phyloP scores from a whole-genome alignment of 1,140 invertebrate genomes.

The Ips nitidus region DNA sequence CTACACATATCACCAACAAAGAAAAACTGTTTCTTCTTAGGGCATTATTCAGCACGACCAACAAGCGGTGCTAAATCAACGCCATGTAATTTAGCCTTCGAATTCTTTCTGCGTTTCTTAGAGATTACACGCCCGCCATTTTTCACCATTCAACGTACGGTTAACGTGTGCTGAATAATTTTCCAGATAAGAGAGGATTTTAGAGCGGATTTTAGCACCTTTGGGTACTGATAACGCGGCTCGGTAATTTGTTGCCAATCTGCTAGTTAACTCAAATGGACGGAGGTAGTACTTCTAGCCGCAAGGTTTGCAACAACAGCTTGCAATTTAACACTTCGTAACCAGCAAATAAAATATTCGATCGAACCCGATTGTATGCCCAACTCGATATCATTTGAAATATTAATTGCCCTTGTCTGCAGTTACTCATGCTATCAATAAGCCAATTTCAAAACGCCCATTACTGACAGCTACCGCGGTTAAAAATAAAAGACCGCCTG shows the following conservation, averaged over 20 bases:
- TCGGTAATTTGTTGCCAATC: too few relatives aligned
- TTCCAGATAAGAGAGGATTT: constrained; percentile 5
- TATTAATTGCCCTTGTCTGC: constrained; percentile 21
- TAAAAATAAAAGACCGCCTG: constrained; percentile 11
- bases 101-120: constrained; percentile 16
- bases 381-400: constrained; percentile 20
- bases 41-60: constrained; percentile 12
- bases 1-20: constrained; percentile 13
- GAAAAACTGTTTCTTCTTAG: constrained; percentile 11
- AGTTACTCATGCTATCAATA: constrained; percentile 26
- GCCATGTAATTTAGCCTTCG: constrained; percentile 16
- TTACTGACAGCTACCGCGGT: constrained; percentile 19
- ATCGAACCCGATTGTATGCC: not conserved
- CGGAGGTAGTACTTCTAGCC: too few relatives aligned
- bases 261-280: not conserved
- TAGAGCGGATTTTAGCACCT: constrained; percentile 11
- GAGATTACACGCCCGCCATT: constrained; percentile 7
- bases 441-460: constrained; percentile 22
- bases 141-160: constrained; percentile 4
- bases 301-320: too few relatives aligned
- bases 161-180: constrained; percentile 16
- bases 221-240: not conserved
- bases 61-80: constrained; percentile 5
- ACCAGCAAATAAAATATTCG: too few relatives aligned
- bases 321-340: too few relatives aligned